These are phyloP conservation scores for Netelia fuscicornis DNA, from an alignment of 2,888 invertebrate species.

Conservation along the genomic window DNA sequence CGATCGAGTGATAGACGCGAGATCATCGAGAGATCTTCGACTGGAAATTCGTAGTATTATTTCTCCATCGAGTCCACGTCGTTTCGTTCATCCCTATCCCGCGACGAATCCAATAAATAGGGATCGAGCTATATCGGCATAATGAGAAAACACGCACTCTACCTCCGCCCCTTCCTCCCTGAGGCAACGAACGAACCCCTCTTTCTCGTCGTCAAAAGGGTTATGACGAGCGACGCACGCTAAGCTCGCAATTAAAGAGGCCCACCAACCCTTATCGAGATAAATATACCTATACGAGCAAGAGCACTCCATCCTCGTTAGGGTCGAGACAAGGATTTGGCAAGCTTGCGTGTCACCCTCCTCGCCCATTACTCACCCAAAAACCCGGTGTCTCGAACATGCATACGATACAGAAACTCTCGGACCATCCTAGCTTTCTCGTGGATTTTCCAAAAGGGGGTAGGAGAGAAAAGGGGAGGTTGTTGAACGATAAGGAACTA, in stretches of 20 bases:
- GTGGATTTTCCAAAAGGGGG: slow-evolving; percentile 19
- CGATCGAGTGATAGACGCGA: slow-evolving; percentile 14
- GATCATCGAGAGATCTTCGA: slow-evolving; percentile 40
- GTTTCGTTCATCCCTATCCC: slow-evolving; percentile 38
- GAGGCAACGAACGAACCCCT: slow-evolving; percentile 27
- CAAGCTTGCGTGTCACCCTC: slow-evolving; percentile 37
- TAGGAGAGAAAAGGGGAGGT: slow-evolving; percentile 9
- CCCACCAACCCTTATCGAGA: slow-evolving; percentile 45
- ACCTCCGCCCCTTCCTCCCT: slow-evolving; percentile 13
- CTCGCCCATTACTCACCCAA: slow-evolving; percentile 62
- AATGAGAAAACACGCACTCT: slow-evolving; percentile 40
- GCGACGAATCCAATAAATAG: slow-evolving; percentile 74
- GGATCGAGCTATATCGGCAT: slow-evolving; percentile 46
- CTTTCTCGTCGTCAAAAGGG: slow-evolving; percentile 74
- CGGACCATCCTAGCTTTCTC: slow-evolving; percentile 24
- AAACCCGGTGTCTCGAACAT: slow-evolving; percentile 31
- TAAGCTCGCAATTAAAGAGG: slow-evolving; percentile 77
- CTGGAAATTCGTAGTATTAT: slow-evolving; percentile 59
- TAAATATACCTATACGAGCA: background rate
- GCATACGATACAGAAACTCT: slow-evolving; percentile 2
- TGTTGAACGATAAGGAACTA: slow-evolving; percentile 6
- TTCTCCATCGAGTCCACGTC: slow-evolving; percentile 54
- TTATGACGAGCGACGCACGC: slow-evolving; percentile 78
- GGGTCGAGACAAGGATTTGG: slow-evolving; percentile 58
- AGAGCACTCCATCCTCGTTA: slow-evolving; percentile 51